Conservation (phyloP, 2,888 invertebrate species). For the Hyposoter dolosus region DNA sequence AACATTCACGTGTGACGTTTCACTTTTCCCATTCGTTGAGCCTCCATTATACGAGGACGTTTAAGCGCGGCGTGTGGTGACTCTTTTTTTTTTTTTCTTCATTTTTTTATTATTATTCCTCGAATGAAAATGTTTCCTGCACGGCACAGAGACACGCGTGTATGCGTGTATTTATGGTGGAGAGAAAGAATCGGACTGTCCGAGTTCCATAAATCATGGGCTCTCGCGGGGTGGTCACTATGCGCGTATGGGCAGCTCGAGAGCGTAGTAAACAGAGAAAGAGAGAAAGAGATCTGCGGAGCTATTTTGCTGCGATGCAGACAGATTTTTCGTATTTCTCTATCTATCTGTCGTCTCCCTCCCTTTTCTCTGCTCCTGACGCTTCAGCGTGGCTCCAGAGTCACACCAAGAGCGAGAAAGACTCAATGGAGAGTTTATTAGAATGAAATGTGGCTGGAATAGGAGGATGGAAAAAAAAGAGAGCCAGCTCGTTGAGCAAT, state of each 20-base stretch:
- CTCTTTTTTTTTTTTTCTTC: slow-evolving; percentile 61
- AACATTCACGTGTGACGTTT: slow-evolving; percentile 80
- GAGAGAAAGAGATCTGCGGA: slow-evolving; percentile 7
- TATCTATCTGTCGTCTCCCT: slow-evolving; percentile 22
- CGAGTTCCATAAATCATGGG: slow-evolving; percentile 78
- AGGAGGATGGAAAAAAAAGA: slow-evolving; percentile 59
- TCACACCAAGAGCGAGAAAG: background rate
- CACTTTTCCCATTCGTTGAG: slow-evolving; percentile 80
- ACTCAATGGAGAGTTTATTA: slow-evolving; percentile 61
- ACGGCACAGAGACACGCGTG: slow-evolving; percentile 65
- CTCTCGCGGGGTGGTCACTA: slow-evolving; percentile 79
- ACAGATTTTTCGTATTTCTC: slow-evolving; percentile 78
- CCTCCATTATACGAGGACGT: slow-evolving; percentile 75
- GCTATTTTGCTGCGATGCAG: slow-evolving; percentile 50
- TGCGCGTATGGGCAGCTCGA: slow-evolving; percentile 62
- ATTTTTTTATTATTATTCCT: slow-evolving; percentile 69
- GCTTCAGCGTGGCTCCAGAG: slow-evolving; percentile 37
- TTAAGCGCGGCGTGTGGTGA: slow-evolving; percentile 73
- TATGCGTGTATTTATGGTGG: slow-evolving; percentile 57
- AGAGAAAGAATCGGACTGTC: slow-evolving; percentile 66
- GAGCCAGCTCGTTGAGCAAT: slow-evolving; percentile 62
- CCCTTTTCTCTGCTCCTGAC: slow-evolving; percentile 10
- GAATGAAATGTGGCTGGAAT: slow-evolving; percentile 61
- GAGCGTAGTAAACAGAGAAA: slow-evolving; percentile 58
- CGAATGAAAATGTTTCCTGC: slow-evolving; percentile 82